Percentiles rank a stretch among this genome's conserved stretches.
Evolutionary conservation across 2,113 vertebrate genomes (phyloP).

Genomic region (Antechinus flavipes): DNA sequence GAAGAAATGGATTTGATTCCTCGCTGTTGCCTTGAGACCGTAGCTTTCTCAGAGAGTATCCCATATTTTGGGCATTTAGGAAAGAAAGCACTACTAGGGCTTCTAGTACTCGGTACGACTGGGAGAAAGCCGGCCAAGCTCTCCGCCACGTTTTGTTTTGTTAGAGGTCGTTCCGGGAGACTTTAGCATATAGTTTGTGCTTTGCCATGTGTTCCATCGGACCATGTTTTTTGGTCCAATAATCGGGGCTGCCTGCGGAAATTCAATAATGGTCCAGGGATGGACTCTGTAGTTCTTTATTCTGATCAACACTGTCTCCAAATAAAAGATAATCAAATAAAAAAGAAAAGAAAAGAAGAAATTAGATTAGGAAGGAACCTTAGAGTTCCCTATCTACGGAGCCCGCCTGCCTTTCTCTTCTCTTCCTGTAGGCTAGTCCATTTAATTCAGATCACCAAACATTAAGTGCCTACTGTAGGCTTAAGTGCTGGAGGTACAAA

Average conservation of each 20-base stretch:
- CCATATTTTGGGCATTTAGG: slow-evolving; percentile 29
- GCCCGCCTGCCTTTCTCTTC: background rate
- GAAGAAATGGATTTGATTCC: background rate
- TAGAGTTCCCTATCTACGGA: background rate
- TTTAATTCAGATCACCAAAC: background rate
- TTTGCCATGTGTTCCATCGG: background rate
- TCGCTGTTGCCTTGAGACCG: background rate
- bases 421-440: background rate
- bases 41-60: slow-evolving; percentile 33
- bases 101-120: slow-evolving; percentile 37
- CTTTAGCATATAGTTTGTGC: slow-evolving; percentile 45
- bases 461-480: background rate
- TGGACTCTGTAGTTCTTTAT: slow-evolving; percentile 40
- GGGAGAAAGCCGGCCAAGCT: slow-evolving; percentile 9
- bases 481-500: background rate
- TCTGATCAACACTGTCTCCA: slow-evolving; percentile 40
- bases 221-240: slow-evolving; percentile 12
- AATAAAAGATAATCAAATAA: slow-evolving; percentile 41
- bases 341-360: too few species aligned
- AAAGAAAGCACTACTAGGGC: background rate
- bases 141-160: background rate
- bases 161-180: slow-evolving; percentile 31
- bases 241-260: slow-evolving; percentile 48
- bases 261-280: slow-evolving; percentile 36
- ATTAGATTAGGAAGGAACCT: background rate